phyloP scores from a whole-genome alignment of 2,113 vertebrate species.

The Forbesichthys agassizii region DNA sequence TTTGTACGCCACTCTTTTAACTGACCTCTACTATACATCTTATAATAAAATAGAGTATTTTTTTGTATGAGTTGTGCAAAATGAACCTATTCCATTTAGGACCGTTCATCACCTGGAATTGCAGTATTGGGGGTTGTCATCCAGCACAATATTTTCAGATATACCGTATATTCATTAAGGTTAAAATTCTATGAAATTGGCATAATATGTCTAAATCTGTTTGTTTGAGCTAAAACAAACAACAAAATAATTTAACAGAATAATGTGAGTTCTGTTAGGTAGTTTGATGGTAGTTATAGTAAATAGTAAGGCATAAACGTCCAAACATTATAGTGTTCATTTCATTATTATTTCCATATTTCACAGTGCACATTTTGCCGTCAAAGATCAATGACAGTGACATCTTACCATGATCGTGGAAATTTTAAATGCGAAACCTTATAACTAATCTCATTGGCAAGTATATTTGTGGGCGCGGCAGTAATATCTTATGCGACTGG shows the following conservation, averaged over 20 bases:
- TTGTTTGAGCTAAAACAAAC: not conserved
- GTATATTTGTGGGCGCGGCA: conserved; percentile 17
- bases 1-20: not conserved
- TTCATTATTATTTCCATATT: conserved; percentile 13
- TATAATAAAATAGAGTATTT: not conserved
- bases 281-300: not conserved
- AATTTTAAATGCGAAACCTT: conserved; percentile 36
- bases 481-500: not conserved
- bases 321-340: not conserved
- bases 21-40: not conserved
- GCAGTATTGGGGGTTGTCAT: no score
- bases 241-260: no score
- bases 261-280: no score
- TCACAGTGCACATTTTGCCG: conserved; percentile 32
- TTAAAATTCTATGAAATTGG: not conserved
- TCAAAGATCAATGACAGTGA: conserved; percentile 60
- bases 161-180: not conserved
- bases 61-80: not conserved
- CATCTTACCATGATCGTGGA: conserved; percentile 64
- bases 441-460: conserved; percentile 48
- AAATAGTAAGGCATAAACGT: not conserved
- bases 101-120: not conserved
- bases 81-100: no score
- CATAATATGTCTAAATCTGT: not conserved
- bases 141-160: no score